Base-by-base conservation (phyloP, 2,888 invertebrate genomes). In the Troides oblongomaculatus region DNA sequence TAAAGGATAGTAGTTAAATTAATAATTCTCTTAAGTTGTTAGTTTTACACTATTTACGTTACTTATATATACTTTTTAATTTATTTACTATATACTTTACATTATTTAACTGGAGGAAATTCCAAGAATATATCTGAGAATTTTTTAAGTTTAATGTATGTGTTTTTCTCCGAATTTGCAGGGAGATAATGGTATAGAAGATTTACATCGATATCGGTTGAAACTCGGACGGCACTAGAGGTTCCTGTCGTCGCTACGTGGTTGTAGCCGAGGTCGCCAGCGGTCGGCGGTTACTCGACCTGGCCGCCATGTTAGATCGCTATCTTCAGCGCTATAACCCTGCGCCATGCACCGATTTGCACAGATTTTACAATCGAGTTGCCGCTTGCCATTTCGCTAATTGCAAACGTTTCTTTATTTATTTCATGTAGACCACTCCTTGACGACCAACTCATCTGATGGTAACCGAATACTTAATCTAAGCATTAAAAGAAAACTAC, bases 241-340 rank as follows among this genome's bases (percentile, higher is more conserved):
- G 58, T 69, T 81, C 81, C 84, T 83, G 82, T 82, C 84, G 84
- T 73, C 61, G 73, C 76, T 76, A 76, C 60, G 78, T 77, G 76
- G 73, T 74, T 78, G 75, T 78, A 77, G 76, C 80, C 79, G 79
- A 82, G 88, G 87, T 88, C 88, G 81, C 72, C 70, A 64, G 78
- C 81, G 84, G 85, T 84, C 86, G 81, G 75, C 82, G 84, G 84
- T 84, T 87, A 84, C 78, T 83, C 83, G 84, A 83, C 81, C 82
- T 50, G 57, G 73, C 76, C 81, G 83, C 84, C 84, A 82, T 84
- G 84, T 82, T 83, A 86, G 89, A 89, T 89, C 76, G 73, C 79
- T 87, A 90, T 89, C 89, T 84, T 83, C 85, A 87, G 89, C 89
- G 90, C 89, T 90, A 86, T 83, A 84, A 81, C 80, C 81, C 79